phyloP scores from a whole-genome alignment of 23 tunicate genomes.

The Halocynthia aurantium region DNA sequence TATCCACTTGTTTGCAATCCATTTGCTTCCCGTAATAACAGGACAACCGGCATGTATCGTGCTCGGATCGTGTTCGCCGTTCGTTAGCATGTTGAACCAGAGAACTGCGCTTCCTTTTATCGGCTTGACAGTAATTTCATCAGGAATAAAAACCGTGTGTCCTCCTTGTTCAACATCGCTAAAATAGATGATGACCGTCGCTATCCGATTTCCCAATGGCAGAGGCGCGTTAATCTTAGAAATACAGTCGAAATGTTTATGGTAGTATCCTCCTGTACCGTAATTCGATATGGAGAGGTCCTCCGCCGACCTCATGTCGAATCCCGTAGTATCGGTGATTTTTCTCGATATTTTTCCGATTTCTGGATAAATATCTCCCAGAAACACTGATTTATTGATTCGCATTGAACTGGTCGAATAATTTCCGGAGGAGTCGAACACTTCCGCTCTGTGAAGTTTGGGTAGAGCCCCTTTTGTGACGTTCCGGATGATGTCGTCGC shows the following conservation, averaged over 20 bases:
- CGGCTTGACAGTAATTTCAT: conserved; percentile 9
- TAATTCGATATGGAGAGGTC: conserved; percentile 9
- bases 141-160: conserved; percentile 12
- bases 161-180: conserved; percentile 22
- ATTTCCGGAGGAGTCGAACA: not conserved
- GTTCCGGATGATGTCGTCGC: not conserved
- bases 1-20: conserved; percentile 32
- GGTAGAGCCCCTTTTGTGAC: not conserved
- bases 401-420: not conserved
- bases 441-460: not conserved
- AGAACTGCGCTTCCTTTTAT: conserved; percentile 17
- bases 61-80: not conserved
- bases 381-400: conserved; percentile 1
- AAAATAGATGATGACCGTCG: conserved; percentile 16
- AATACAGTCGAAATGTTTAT: not conserved
- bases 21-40: conserved; percentile 17
- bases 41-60: conserved; percentile 31
- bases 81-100: conserved; percentile 11
- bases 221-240: too few relatives aligned
- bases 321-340: not conserved
- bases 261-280: conserved; percentile 15
- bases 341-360: not conserved
- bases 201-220: conserved; percentile 8
- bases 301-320: not conserved
- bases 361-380: not conserved